Base-by-base conservation (phyloP, 2,888 invertebrate genomes). In the Mystacides longicornis region DNA sequence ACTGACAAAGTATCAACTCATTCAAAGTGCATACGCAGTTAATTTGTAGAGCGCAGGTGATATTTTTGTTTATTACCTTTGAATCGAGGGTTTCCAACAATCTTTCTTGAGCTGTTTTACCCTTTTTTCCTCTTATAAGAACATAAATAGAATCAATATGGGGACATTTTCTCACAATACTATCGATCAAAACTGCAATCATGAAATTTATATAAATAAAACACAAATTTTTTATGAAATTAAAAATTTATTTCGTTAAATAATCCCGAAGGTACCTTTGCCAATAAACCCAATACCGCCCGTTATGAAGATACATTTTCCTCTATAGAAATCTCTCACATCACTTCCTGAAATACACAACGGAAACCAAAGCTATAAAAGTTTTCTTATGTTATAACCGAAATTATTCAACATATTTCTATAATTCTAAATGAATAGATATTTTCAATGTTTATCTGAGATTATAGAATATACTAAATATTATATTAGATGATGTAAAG, bases 201-300 rank as follows among this genome's bases (percentile, higher is more conserved):
- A 48, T 16, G 27, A 11, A 5, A 47, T 19, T 47, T 19, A 7
- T 19, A 43, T 43, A 27, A 27, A 43, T 43, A 11, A 18, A 14
- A 7, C 16, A 5, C 14, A 16, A 5, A 16, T 43, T 43, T 11
- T 43, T 43, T 11, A n/a, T 11, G 4, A 5, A 43, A 11, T 43
- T 37, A 14, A 7, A 37, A 37, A 27, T 5, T 37, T 7, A 37
- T 37, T 37, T 37, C 7, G 5, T 27, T 5, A 27, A 27, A 27
- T 5, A 5, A 5, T 7, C 11, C 11, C 27, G 27, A 27, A 7
- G 27, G 27, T 33, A 20, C 50, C 37, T 50, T 31, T 37, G 18
- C 50, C 50, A 18, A 50, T 37, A 27, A 50, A 50, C 11, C 50
- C 50, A 21, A 31, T 50, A 3, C 37, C 50, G 18, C 50, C 50